Percentiles rank a stretch among this genome's conserved stretches.
These are phyloP conservation scores for Pyrocephalus nanus DNA, from an alignment of 2,797 vertebrate species.

Conservation along the genomic window DNA sequence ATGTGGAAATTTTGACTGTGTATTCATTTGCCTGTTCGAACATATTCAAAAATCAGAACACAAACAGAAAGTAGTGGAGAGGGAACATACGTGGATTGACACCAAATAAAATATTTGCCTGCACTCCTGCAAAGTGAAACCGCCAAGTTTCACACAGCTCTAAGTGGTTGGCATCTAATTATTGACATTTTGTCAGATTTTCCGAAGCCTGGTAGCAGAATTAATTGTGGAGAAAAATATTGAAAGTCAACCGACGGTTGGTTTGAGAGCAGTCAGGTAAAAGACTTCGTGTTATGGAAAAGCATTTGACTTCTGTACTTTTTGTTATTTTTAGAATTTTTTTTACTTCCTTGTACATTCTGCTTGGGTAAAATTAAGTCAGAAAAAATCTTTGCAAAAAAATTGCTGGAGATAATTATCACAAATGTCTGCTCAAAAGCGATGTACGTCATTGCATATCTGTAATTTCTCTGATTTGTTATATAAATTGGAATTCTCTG, in stretches of 20 bases:
- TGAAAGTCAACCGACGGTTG: constrained; percentile 13
- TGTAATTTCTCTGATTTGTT: neutral
- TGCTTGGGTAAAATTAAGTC: neutral
- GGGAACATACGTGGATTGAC: neutral
- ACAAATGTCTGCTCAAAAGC: neutral
- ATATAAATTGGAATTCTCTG: neutral
- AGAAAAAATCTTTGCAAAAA: constrained; percentile 30
- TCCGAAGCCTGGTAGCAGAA: constrained; percentile 12
- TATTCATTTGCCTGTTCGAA: constrained; percentile 10
- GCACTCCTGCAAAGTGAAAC: neutral
- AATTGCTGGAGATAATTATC: neutral
- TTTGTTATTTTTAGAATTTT: constrained; percentile 30
- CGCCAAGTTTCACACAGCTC: neutral
- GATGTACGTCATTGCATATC: neutral
- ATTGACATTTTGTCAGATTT: constrained; percentile 64
- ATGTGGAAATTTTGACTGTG: neutral
- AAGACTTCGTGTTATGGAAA: constrained; percentile 29
- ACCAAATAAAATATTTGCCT: constrained; percentile 44
- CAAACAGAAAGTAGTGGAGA: neutral
- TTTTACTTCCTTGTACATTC: constrained; percentile 21
- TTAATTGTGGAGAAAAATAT: neutral
- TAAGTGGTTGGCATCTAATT: constrained; percentile 3
- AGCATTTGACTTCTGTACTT: constrained; percentile 24
- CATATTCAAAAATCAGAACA: neutral
- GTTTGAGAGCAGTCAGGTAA: constrained; percentile 33